A percentile compares a stretch with the other conserved stretches of the same genome.
Conservation (phyloP, 1,140 invertebrate genomes). For the Apocrypta bakeri region DNA sequence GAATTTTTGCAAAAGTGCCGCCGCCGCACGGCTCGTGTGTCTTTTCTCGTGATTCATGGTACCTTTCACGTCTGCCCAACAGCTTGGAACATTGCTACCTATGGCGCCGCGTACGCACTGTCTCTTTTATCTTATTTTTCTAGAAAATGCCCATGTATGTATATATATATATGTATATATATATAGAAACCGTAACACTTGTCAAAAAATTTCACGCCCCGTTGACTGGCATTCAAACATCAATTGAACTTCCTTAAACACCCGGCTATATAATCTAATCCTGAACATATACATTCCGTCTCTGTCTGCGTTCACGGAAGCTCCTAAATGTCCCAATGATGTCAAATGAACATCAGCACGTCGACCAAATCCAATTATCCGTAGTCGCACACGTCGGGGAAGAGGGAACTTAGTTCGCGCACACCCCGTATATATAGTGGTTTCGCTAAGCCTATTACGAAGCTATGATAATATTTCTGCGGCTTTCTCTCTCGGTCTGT, state of each 20-base stretch:
- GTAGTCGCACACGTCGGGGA: conserved; percentile 27
- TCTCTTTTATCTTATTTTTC: too few relatives aligned
- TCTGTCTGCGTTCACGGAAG: conserved; percentile 41
- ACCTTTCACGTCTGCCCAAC: conserved; percentile 64
- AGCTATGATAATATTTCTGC: conserved; percentile 67
- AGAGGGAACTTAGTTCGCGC: conserved; percentile 54
- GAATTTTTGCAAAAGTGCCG: conserved; percentile 53
- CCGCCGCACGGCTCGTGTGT: conserved; percentile 18
- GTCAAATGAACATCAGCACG: conserved; percentile 71
- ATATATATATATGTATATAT: background rate
- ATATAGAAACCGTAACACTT: background rate
- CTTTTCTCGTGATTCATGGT: conserved; percentile 64
- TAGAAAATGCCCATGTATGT: background rate
- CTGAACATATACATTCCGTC: background rate
- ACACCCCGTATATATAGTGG: background rate
- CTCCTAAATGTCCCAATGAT: conserved; percentile 66
- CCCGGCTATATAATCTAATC: conserved; percentile 61
- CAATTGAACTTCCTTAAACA: conserved; percentile 57
- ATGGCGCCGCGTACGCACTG: too few relatives aligned
- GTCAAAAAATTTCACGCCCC: conserved; percentile 24
- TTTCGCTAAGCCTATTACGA: conserved; percentile 66
- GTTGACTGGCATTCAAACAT: conserved; percentile 21
- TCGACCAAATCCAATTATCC: conserved; percentile 68
- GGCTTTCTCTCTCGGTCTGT: conserved; percentile 51
- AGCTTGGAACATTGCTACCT: conserved; percentile 68